Conservation (phyloP, 2,797 vertebrate species). For the Nannoperca obscura region DNA sequence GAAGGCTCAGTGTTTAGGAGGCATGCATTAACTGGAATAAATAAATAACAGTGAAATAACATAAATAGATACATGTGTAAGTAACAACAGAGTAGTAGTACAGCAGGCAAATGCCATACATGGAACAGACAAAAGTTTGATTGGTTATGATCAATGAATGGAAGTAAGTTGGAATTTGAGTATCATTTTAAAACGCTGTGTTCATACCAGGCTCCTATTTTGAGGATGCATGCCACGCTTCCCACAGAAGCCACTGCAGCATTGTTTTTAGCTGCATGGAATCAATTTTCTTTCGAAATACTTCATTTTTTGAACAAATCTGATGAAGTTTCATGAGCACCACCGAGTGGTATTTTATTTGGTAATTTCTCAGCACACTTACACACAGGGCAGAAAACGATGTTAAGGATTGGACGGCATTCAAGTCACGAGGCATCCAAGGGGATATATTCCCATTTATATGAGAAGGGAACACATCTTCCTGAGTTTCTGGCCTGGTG, state of each 20-base stretch:
- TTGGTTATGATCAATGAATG: background rate
- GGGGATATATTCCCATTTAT: slow-evolving; percentile 3
- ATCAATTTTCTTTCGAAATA: background rate
- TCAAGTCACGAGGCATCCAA: background rate
- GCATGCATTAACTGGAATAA: background rate
- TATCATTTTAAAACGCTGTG: background rate
- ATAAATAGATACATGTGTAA: background rate
- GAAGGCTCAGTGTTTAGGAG: background rate
- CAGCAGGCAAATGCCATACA: background rate
- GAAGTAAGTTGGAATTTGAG: background rate
- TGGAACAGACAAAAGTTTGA: background rate
- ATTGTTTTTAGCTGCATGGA: background rate
- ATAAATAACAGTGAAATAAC: background rate
- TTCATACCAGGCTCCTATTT: slow-evolving; percentile 3
- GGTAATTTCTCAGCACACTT: slow-evolving; percentile 2
- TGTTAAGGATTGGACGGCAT: background rate
- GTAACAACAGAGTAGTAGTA: background rate
- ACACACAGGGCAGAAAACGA: slow-evolving; percentile 1
- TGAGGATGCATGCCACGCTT: background rate
- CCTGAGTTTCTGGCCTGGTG: slow-evolving; percentile 5
- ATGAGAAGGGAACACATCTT: background rate
- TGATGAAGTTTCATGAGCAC: slow-evolving; percentile 10
- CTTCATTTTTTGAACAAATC: slow-evolving; percentile 4
- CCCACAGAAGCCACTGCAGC: slow-evolving; percentile 3
- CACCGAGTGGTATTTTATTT: slow-evolving; percentile 7